phyloP scores from a whole-genome alignment of 2,888 invertebrate species.

The Zeuzera pyrina region DNA sequence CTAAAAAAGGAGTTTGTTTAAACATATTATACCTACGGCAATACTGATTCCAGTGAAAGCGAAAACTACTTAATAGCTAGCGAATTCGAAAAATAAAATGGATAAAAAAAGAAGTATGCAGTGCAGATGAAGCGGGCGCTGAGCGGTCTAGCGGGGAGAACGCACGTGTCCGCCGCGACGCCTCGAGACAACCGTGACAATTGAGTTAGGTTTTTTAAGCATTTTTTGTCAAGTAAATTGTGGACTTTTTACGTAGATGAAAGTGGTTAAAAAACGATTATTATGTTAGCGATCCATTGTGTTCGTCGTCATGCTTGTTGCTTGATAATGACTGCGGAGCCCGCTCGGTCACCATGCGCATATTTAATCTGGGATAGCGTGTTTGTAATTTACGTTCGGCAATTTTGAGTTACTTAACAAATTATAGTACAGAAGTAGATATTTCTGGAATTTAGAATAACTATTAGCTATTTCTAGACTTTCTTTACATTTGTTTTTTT shows the following conservation, averaged over 20 bases:
- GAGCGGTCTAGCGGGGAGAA: too few species aligned
- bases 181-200: constrained; percentile 45
- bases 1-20: constrained; percentile 2
- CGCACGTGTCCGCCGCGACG: constrained; percentile 9
- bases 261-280: constrained; percentile 51
- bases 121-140: too few species aligned
- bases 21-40: constrained; percentile 17
- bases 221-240: constrained; percentile 30
- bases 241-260: constrained; percentile 39
- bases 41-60: constrained; percentile 52
- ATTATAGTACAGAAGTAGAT: too few species aligned
- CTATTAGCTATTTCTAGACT: too few species aligned
- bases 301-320: constrained; percentile 23
- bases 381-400: constrained; percentile 30
- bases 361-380: constrained; percentile 22
- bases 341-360: constrained; percentile 19
- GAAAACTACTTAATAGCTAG: constrained; percentile 36
- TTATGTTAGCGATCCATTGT: constrained; percentile 41
- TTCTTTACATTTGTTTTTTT: too few species aligned
- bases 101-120: constrained; percentile 19
- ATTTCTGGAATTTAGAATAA: too few species aligned
- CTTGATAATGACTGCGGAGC: constrained; percentile 17
- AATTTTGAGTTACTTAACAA: constrained; percentile 19
- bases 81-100: constrained; percentile 26
- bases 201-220: constrained; percentile 56